Percentiles rank a stretch among this genome's conserved stretches.
Evolutionary conservation across 2,113 vertebrate genomes (phyloP).

Genomic region (Microcebus tavaratra): DNA sequence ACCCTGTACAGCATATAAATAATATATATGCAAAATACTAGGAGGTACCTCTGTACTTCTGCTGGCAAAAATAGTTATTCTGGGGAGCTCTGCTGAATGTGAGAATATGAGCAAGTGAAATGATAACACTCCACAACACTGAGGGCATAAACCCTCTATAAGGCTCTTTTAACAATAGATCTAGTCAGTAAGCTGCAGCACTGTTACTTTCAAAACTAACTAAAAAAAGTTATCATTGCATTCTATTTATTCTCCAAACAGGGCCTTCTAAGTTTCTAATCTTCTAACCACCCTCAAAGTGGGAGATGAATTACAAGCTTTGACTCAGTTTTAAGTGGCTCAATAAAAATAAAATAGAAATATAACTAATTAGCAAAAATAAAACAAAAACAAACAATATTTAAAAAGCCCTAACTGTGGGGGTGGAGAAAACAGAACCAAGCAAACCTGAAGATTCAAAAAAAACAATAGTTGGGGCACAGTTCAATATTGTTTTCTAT

Average conservation of each 20-base stretch:
- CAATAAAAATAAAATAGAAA: not conserved
- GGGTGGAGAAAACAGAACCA: not conserved
- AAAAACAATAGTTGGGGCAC: not conserved
- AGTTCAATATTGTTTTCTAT: not conserved
- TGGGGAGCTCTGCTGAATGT: too few species aligned
- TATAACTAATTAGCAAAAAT: not conserved
- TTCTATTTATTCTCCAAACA: not conserved
- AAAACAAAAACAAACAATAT: not conserved
- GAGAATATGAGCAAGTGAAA: too few species aligned
- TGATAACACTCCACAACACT: accelerated
- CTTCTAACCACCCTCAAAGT: not conserved
- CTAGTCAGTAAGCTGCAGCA: not conserved
- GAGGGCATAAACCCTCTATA: accelerated
- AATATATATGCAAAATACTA: accelerated
- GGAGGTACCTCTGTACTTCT: accelerated
- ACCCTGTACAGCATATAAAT: not conserved
- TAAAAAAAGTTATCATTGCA: too few species aligned
- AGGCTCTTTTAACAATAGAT: not conserved
- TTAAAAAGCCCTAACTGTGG: not conserved
- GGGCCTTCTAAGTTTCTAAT: not conserved
- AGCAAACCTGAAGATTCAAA: not conserved
- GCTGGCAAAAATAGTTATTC: not conserved
- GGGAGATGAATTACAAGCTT: not conserved
- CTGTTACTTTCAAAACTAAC: not conserved
- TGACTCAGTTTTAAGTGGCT: not conserved